These are phyloP conservation scores for Thelaira solivaga DNA, from an alignment of 2,888 invertebrate genomes.

Conservation along the genomic window DNA sequence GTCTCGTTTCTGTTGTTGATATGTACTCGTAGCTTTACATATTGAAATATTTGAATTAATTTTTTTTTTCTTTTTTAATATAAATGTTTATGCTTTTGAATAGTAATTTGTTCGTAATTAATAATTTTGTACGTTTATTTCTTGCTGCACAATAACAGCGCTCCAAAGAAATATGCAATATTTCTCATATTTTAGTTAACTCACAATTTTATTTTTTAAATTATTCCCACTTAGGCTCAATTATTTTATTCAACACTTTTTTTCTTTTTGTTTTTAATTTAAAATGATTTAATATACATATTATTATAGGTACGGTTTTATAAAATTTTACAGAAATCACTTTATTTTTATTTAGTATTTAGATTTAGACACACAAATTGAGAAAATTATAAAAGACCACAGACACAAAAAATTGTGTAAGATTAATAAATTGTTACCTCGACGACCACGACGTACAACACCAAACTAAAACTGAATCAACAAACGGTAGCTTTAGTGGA, in stretches of 20 bases:
- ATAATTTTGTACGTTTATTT: conserved; percentile 8
- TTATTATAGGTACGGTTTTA: conserved; percentile 14
- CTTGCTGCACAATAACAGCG: too few species aligned
- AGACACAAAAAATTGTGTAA: conserved; percentile 1
- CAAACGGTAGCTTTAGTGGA: conserved; percentile 60
- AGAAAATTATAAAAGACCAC: conserved; percentile 9
- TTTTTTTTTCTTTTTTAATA: conserved; percentile 1
- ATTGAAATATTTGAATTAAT: conserved; percentile 27
- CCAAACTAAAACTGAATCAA: conserved; percentile 62
- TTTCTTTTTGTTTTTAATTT: background rate
- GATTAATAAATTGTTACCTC: conserved; percentile 59
- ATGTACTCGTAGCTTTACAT: background rate
- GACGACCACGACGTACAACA: conserved; percentile 60
- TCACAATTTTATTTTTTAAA: conserved; percentile 21
- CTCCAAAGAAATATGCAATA: too few species aligned
- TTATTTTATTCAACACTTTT: conserved; percentile 11
- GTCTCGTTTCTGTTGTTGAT: too few species aligned
- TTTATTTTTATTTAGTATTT: background rate
- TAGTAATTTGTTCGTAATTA: background rate
- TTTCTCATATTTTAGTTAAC: conserved; percentile 45
- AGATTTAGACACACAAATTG: conserved; percentile 4
- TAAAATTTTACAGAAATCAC: background rate
- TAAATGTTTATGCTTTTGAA: conserved; percentile 3
- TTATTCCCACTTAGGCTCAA: conserved; percentile 23
- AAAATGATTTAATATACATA: background rate